These are phyloP conservation scores for Cheilosia vernalis DNA, from an alignment of 2,888 invertebrate species.

Conservation along the genomic window DNA sequence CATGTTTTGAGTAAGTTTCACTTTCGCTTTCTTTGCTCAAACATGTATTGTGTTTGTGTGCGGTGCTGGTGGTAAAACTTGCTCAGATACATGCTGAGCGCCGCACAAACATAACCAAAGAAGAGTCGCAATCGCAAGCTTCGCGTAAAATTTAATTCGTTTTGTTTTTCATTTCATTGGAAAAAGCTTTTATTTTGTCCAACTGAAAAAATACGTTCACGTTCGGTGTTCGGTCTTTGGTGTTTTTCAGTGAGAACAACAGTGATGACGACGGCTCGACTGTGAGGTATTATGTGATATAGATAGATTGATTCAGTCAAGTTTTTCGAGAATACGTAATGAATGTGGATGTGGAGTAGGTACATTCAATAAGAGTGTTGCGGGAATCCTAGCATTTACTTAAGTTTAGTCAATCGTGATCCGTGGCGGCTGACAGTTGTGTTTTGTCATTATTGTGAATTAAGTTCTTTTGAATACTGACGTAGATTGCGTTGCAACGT, in stretches of 20 bases:
- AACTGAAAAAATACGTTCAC: constrained; percentile 52
- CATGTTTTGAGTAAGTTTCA: constrained; percentile 79
- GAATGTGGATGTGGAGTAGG: constrained; percentile 72
- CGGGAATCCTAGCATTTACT: constrained; percentile 82
- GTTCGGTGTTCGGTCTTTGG: constrained; percentile 3
- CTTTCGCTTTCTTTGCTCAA: constrained; percentile 80
- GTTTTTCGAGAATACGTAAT: constrained; percentile 75
- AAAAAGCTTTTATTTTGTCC: constrained; percentile 58
- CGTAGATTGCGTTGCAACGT: constrained; percentile 35
- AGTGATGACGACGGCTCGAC: constrained; percentile 68
- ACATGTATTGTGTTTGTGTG: constrained; percentile 1
- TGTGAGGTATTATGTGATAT: constrained; percentile 76
- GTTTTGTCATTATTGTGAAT: constrained; percentile 78
- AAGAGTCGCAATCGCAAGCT: constrained; percentile 46
- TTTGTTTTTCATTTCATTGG: constrained; percentile 58
- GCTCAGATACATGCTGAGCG: constrained; percentile 29
- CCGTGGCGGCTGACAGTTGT: constrained; percentile 84
- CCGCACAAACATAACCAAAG: constrained; percentile 40
- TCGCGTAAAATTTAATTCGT: constrained; percentile 28
- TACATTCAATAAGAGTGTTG: constrained; percentile 76
- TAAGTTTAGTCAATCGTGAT: constrained; percentile 84
- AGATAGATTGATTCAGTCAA: constrained; percentile 70
- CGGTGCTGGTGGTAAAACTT: background rate
- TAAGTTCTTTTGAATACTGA: constrained; percentile 12
- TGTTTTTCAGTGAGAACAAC: constrained; percentile 69